Evolutionary conservation across 1,140 invertebrate genomes (phyloP), one percentile per base, ranked within the genome.

Genomic region (Cherax destructor): DNA sequence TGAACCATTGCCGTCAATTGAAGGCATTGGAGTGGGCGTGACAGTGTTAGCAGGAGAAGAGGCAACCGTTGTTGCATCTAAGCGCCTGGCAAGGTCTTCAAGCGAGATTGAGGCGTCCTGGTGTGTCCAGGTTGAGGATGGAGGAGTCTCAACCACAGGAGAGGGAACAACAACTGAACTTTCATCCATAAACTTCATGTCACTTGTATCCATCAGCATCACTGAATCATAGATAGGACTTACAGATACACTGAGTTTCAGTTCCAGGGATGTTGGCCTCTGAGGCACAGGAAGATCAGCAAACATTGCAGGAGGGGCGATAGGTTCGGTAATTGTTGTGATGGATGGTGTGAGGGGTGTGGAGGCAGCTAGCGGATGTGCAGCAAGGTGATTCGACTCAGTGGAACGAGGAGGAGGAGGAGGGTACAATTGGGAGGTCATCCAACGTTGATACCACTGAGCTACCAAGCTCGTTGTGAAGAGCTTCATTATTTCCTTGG

Each of bases 131-230:
- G 24, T 85, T 52, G 83, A 91, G 92, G 94, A 77, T 85, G 93
- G 72, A 89, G 93, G 81, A 85, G 94, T 91, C 91, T 94, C 86
- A 83, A 92, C 59, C 30, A 93, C 72, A 2, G 89, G 80, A 41
- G 93, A 88, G 30, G 93, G 88, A 52, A 91, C 95, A 69, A 95
- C 95, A n/a, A 98, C 96, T 9, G 97, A 98, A 94, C 97, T 98
- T 94, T 98, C 98, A 94, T 98, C 98, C 97, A 98, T 98, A 94
- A 96, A 98, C 24, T 96, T 95, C 65, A 98, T 94, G 94, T 98
- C 97, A 18, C 97, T 97, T 78, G 96, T 96, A 94, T 98, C 97
- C 93, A 98, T 69, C 1, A 87, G 79, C 3, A 86, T 69, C 30
- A 91, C 91, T 1, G 88, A 81, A 77, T 93, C 92, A 24, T 69